Base-by-base conservation (phyloP, 2,113 vertebrate genomes). In the Willisornis vidua region DNA sequence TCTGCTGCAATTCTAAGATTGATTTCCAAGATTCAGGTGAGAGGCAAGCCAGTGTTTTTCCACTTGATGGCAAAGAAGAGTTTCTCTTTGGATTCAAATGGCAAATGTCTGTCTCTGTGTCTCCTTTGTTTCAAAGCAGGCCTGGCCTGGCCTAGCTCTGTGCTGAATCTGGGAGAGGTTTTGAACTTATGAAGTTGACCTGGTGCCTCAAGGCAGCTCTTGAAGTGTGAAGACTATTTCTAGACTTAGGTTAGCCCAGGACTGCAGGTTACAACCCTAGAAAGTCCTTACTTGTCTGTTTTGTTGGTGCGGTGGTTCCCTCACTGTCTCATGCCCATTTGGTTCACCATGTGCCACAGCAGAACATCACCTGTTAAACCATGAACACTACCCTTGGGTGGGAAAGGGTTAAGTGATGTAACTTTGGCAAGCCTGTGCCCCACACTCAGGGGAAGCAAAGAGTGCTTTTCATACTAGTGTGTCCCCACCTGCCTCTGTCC, bases 1-100 rank as follows among this genome's bases (percentile, higher is more conserved):
- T 93, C 76, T 93, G 59, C 85, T 85, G 85, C 76, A 90, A 65
- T 74, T 94, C 39, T 57, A 75, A 67, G 49, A 70, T 2, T 88
- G 75, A 78, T 91, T 90, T 88, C 68, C 0, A 45, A 91, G 83
- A 80, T 91, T 84, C 90, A 96, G 90, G 93, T 95, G 92, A 92
- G 93, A 88, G 63, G 83, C 65, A 88, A 88, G 46, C 52, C 88
- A 81, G 45, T 54, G 29, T 24, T 96, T 95, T 96, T 93, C 75
- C 65, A 46, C 67, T 85, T 77, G 65, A 41, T 86, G 51, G 67
- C 48, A 78, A 46, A 77, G 67, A 84, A 61, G 90, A 67, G 22
- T 67, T 91, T 35, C 19, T 89, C 57, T 84, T 39, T 13, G 10
- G 31, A 43, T n/a, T 63, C 2, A 7, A 95, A 43, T 0, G 11